These are phyloP conservation scores for Yponomeuta cagnagella DNA, from an alignment of 2,888 invertebrate genomes.

Conservation along the genomic window DNA sequence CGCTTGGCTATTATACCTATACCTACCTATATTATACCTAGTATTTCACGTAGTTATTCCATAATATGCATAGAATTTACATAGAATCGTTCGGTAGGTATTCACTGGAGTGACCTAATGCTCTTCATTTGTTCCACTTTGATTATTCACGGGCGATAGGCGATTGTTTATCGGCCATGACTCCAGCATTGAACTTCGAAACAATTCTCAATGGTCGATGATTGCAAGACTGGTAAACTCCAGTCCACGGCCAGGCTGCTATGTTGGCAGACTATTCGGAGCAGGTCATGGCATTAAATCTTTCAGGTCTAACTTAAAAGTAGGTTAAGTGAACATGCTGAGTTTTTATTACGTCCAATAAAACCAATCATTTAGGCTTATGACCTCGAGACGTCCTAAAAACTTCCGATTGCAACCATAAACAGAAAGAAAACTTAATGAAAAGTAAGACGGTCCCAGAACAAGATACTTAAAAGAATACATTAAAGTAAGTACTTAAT, in stretches of 20 bases:
- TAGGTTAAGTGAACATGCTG: not conserved
- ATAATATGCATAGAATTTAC: not conserved
- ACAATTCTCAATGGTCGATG: not conserved
- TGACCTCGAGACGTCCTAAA: no score
- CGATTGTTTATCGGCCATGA: not conserved
- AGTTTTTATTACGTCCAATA: no score
- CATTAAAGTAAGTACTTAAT: not conserved
- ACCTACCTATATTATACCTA: no score
- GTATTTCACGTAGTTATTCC: no score
- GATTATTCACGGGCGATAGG: not conserved
- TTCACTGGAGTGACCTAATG: not conserved
- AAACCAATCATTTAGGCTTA: no score
- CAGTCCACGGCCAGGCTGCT: not conserved
- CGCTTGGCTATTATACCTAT: not conserved
- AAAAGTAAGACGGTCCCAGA: no score
- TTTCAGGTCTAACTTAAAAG: not conserved
- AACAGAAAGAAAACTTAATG: no score
- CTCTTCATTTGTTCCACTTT: not conserved
- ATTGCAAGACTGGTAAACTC: not conserved
- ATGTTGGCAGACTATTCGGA: no score
- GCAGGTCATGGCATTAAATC: no score
- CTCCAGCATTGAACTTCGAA: conserved; percentile 2
- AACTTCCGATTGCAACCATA: no score
- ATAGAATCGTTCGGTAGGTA: not conserved
- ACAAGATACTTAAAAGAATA: no score